Conservation (phyloP, 2,797 vertebrate species). For the Cebuella pygmaea region DNA sequence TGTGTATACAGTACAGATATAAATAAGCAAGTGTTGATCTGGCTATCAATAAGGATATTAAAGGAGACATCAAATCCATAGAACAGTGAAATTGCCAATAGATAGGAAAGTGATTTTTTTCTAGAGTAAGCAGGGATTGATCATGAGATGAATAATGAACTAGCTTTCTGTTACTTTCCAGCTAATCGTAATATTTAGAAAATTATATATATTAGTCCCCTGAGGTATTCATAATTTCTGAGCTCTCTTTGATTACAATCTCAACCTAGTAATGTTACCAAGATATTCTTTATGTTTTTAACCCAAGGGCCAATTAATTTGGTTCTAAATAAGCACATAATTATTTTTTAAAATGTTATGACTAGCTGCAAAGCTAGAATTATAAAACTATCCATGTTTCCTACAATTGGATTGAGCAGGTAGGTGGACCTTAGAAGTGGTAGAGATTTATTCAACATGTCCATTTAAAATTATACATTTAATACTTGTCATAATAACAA, state of each 20-base stretch:
- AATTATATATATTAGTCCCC: background rate
- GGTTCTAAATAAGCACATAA: background rate
- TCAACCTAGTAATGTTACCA: background rate
- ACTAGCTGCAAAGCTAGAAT: background rate
- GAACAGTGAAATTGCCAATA: background rate
- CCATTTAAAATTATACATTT: background rate
- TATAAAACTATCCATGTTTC: background rate
- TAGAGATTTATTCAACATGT: background rate
- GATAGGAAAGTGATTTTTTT: background rate
- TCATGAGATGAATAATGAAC: background rate
- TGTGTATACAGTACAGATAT: background rate
- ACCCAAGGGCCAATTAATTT: background rate
- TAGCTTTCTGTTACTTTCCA: background rate
- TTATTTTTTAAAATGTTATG: background rate
- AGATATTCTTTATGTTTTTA: background rate
- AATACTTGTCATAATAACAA: background rate
- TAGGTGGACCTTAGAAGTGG: background rate
- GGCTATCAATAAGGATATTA: background rate
- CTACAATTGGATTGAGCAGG: background rate
- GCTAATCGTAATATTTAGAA: background rate
- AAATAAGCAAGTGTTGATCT: background rate
- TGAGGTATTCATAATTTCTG: background rate
- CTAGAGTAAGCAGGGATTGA: background rate
- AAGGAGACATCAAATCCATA: background rate
- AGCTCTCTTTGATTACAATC: background rate